phyloP scores from a whole-genome alignment of 2,888 invertebrate genomes.

The Mylabris sibirica region DNA sequence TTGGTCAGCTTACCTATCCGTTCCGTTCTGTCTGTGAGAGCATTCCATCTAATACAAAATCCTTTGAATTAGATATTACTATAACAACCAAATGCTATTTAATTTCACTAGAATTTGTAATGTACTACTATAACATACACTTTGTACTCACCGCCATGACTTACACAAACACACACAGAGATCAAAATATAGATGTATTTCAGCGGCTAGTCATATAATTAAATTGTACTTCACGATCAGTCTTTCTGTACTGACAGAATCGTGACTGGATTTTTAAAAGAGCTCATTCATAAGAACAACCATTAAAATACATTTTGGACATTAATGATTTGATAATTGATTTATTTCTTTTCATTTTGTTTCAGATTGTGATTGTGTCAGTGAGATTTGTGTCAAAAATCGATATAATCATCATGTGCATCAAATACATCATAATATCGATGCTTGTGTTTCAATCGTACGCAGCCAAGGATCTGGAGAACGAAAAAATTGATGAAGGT shows the following conservation, averaged over 20 bases:
- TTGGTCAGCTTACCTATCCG: background rate
- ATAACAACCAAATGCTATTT: background rate
- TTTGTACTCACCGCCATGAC: background rate
- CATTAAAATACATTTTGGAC: background rate
- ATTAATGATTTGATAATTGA: constrained; percentile 17
- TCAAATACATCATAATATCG: constrained; percentile 32
- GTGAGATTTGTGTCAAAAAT: constrained; percentile 28
- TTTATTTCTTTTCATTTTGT: constrained; percentile 33
- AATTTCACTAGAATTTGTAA: background rate
- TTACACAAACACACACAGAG: background rate
- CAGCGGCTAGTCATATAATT: constrained; percentile 25
- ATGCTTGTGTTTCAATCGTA: constrained; percentile 32
- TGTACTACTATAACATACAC: background rate
- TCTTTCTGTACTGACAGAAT: constrained; percentile 26
- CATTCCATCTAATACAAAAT: background rate
- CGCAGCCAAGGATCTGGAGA: constrained; percentile 45
- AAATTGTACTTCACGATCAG: constrained; percentile 30
- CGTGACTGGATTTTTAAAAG: constrained; percentile 32
- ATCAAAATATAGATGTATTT: background rate
- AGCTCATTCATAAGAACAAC: constrained; percentile 28
- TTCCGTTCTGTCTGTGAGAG: background rate
- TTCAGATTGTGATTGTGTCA: constrained; percentile 36
- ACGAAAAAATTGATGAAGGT: constrained; percentile 52
- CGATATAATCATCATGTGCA: constrained; percentile 35
- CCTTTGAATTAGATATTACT: constrained; percentile 7